phyloP scores from a whole-genome alignment of 2,113 vertebrate genomes.

The Trogon surrucura region DNA sequence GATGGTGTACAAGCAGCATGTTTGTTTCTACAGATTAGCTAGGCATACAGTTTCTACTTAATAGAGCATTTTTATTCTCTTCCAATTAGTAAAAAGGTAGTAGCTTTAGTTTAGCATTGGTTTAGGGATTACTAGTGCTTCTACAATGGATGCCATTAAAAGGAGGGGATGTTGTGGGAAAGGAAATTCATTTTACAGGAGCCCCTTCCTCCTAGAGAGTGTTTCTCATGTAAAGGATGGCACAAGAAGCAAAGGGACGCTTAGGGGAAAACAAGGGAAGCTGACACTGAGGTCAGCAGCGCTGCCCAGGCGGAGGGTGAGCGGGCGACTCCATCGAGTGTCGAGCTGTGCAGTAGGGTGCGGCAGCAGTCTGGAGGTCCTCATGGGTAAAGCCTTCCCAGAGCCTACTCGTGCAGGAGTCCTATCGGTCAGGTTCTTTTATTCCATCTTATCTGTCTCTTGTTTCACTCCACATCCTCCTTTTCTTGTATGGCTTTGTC shows the following conservation, averaged over 20 bases:
- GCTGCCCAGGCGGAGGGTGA: background rate
- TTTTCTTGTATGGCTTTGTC: constrained; percentile 11
- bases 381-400: background rate
- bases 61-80: background rate
- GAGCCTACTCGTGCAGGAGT: background rate
- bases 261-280: background rate
- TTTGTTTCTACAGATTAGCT: constrained; percentile 25
- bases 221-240: background rate
- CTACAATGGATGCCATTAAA: background rate
- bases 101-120: background rate
- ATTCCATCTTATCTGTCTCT: constrained; percentile 23
- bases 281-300: background rate
- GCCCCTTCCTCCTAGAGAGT: background rate
- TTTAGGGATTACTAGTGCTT: background rate
- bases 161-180: background rate
- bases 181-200: background rate
- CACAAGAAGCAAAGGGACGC: background rate
- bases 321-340: background rate
- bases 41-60: background rate
- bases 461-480: constrained; percentile 15
- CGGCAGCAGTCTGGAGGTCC: background rate
- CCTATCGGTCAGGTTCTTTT: constrained; percentile 25
- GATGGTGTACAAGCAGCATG: background rate
- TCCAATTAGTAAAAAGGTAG: background rate
- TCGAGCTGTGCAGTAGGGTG: rapidly evolving